Base-by-base conservation (phyloP, 2,888 invertebrate genomes). In the Cataglyphis rosenhaueri region DNA sequence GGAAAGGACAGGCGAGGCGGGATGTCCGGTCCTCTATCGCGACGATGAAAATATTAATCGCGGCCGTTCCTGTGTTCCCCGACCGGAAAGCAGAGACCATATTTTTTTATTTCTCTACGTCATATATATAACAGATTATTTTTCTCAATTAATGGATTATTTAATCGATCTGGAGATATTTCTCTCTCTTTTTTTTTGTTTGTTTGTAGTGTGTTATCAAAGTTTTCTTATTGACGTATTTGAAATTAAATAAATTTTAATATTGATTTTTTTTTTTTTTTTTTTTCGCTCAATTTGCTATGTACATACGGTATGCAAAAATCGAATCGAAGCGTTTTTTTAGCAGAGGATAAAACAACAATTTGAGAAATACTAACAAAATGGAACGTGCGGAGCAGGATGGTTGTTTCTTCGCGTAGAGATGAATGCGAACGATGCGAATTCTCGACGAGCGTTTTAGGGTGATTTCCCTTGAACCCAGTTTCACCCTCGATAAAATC, bases 341-440 rank as follows among this genome's bases (percentile, higher is more conserved):
- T 32, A n/a, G 86, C 89, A 87, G 81, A 81, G 89, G 88, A 90
- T 91, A 91, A 91, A 92, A 90, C 91, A 91, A 89, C 91, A 91
- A 92, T 91, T 91, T 86, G 86, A 89, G 86, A 85, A 89, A 89
- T 87, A 52, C 35, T 86, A 88, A 88, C 48, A 86, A 87, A 89
- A 89, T 89, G 87, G 89, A 84, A 82, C 89, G 73, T 83, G 83
- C 73, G 64, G 81, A 83, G 83, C 85, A 62, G 62, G 82, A 79
- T 74, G 78, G 76, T 83, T 75, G 81, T 81, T 88, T 86, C 84
- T 85, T 57, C 76, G n/a, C 52, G 81, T 61, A 35, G 84, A 83
- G 85, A 89, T 87, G 86, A 87, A 86, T 89, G 78, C 68, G 64
- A 48, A 55, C 44, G 18, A 52, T 29, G 55, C 55, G 66, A 68